Evolutionary conservation across 2,888 invertebrate species (phyloP), one percentile per base, ranked within the genome.

Genomic region (Drosophila borealis): DNA sequence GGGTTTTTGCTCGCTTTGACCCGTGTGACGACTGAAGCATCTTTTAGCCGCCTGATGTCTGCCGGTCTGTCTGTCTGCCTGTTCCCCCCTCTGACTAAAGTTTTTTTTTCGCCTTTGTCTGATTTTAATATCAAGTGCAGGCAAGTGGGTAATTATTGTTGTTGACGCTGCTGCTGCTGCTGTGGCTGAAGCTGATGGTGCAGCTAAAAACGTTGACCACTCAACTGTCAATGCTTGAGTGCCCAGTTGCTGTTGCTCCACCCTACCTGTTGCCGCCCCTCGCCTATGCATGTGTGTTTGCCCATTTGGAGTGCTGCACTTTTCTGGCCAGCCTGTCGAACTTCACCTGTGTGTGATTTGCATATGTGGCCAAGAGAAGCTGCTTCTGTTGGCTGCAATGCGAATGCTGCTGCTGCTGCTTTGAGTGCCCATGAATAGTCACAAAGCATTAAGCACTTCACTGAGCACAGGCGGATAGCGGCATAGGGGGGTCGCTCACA

Each of bases 191-290:
- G 48, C 55, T 70, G 66, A 49, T 78, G 70, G 74, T 78, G 87
- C 83, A 82, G 84, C 78, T 74, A 72, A 89, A 82, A 88, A 85
- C 72, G 86, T 88, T 85, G 85, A 88, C 85, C 89, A 85, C 85
- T 85, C 83, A 88, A 76, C 89, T 85, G 89, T 89, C 89, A 85
- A 89, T 89, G 88, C 66, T 70, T 89, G 89, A 85, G 88, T 88
- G 86, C 74, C 81, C 74, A 66, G 73, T 77, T 72, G 57, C 62
- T 61, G 69, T 67, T 60, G 66, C 68, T 60, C 60, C 74, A 19
- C 73, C 74, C 50, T 34, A 49, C 50, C 19, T 36, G 19, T 51
- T 59, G 19, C 50, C 42, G 49, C 57, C 56, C 45, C 36, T 36
- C 29, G 21, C 14, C 64, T 3, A 36, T 41, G 44, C 70, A 51